A percentile compares a stretch with the other conserved stretches of the same genome.
phyloP scores from a whole-genome alignment of 2,797 vertebrate species.

The Tapera naevia region DNA sequence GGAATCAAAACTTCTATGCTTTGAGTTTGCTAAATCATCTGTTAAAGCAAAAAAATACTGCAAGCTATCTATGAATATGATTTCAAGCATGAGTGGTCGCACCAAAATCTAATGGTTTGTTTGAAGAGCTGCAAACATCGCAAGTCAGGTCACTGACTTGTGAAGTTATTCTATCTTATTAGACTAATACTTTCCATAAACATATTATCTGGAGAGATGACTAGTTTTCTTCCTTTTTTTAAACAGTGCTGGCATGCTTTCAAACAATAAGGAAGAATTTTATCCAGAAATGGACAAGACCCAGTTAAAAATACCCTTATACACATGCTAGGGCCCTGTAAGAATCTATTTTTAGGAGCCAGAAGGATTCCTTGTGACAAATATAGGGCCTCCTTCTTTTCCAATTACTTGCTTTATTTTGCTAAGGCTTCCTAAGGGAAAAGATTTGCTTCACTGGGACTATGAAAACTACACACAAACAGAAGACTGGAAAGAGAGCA shows the following conservation, averaged over 20 bases:
- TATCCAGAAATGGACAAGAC: slow-evolving; percentile 67
- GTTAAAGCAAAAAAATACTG: slow-evolving; percentile 10
- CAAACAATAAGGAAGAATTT: slow-evolving; percentile 53
- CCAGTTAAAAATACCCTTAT: slow-evolving; percentile 46
- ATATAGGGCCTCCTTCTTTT: slow-evolving; percentile 9
- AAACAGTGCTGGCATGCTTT: slow-evolving; percentile 49
- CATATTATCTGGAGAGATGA: slow-evolving; percentile 52
- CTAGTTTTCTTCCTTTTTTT: slow-evolving; percentile 57
- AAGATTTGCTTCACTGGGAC: slow-evolving; percentile 12
- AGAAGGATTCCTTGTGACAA: slow-evolving; percentile 42
- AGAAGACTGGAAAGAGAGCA: slow-evolving; percentile 1
- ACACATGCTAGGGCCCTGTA: slow-evolving; percentile 33
- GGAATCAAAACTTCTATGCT: not conserved
- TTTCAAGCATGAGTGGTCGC: slow-evolving; percentile 49
- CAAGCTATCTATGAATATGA: slow-evolving; percentile 48
- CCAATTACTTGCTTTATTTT: slow-evolving; percentile 21
- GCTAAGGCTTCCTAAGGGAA: slow-evolving; percentile 33
- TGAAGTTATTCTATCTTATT: slow-evolving; percentile 56
- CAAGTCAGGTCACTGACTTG: slow-evolving; percentile 24
- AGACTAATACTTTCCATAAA: slow-evolving; percentile 69
- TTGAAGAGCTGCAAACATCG: slow-evolving; percentile 51
- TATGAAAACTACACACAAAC: not conserved
- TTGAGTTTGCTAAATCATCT: not conserved
- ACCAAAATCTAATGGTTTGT: slow-evolving; percentile 58
- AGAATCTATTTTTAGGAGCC: slow-evolving; percentile 54